Evolutionary conservation across 1,140 invertebrate species (phyloP).

Genomic region (Epicauta chinensis): DNA sequence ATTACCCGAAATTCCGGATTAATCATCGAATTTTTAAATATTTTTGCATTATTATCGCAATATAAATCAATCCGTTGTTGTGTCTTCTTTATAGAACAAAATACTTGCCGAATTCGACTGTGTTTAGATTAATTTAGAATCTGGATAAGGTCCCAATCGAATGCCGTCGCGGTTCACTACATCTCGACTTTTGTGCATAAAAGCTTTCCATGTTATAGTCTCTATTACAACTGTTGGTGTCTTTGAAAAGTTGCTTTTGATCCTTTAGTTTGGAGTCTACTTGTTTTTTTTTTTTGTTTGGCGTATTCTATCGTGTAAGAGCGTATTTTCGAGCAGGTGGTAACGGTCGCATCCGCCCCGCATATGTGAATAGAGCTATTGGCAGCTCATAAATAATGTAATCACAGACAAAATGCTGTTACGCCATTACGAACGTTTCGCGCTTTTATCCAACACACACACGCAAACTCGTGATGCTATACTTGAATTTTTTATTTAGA

Average conservation of each 20-base stretch:
- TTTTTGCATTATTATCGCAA: too few relatives aligned
- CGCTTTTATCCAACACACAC: slow-evolving; percentile 7
- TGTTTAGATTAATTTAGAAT: slow-evolving; percentile 1
- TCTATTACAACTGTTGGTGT: slow-evolving; percentile 4
- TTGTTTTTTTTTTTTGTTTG: slow-evolving; percentile 8
- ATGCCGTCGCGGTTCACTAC: slow-evolving; percentile 21
- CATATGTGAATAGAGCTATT: slow-evolving; percentile 30
- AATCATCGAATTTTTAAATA: too few relatives aligned
- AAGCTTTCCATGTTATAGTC: slow-evolving; percentile 6
- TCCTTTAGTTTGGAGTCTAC: neutral
- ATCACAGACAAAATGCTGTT: slow-evolving; percentile 33
- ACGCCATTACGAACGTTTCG: slow-evolving; percentile 20
- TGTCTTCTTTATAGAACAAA: too few relatives aligned
- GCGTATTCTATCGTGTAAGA: slow-evolving; percentile 6
- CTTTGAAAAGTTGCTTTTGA: slow-evolving; percentile 2
- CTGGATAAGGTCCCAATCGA: slow-evolving; percentile 21
- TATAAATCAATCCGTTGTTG: too few relatives aligned
- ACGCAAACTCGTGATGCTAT: slow-evolving; percentile 17
- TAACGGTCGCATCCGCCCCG: slow-evolving; percentile 27
- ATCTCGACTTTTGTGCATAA: slow-evolving; percentile 21
- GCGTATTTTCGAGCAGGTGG: slow-evolving; percentile 17
- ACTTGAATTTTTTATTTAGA: slow-evolving; percentile 25
- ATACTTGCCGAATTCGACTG: slow-evolving; percentile 22
- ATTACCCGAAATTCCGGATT: too few relatives aligned
- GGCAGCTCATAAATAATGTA: slow-evolving; percentile 34